phyloP scores from a whole-genome alignment of 2,113 vertebrate genomes.

The Parus major region DNA sequence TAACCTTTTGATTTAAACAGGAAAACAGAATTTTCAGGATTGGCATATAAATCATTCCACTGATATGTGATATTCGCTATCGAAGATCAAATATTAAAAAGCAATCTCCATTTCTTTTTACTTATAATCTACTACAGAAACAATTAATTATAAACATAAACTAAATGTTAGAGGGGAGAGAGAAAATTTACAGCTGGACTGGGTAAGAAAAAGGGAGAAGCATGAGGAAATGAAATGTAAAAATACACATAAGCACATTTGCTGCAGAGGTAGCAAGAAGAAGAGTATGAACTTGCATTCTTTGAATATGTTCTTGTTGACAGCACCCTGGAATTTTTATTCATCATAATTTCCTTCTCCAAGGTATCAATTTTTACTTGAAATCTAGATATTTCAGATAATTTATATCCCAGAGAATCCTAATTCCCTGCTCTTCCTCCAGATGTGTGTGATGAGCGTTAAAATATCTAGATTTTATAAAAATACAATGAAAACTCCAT shows the following conservation, averaged over 20 bases:
- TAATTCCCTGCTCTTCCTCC: neutral
- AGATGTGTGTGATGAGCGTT: neutral
- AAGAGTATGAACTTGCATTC: neutral
- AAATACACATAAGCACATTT: neutral
- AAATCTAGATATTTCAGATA: neutral
- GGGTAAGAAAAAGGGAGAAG: neutral
- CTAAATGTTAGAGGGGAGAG: neutral
- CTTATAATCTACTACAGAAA: neutral
- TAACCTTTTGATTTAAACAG: neutral
- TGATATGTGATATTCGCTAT: neutral
- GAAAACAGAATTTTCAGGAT: neutral
- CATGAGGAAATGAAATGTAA: neutral
- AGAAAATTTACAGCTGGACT: neutral
- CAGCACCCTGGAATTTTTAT: neutral
- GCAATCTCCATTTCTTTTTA: neutral
- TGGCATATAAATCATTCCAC: neutral
- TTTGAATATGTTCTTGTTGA: neutral
- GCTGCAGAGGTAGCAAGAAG: neutral
- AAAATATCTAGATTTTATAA: neutral
- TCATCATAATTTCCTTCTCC: neutral
- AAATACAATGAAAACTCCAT: neutral
- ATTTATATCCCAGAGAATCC: neutral
- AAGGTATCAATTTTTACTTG: neutral
- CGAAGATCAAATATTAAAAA: neutral
- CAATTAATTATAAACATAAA: neutral